Evolutionary conservation across 2,888 invertebrate species (phyloP).

Genomic region (Cerastoderma edule): DNA sequence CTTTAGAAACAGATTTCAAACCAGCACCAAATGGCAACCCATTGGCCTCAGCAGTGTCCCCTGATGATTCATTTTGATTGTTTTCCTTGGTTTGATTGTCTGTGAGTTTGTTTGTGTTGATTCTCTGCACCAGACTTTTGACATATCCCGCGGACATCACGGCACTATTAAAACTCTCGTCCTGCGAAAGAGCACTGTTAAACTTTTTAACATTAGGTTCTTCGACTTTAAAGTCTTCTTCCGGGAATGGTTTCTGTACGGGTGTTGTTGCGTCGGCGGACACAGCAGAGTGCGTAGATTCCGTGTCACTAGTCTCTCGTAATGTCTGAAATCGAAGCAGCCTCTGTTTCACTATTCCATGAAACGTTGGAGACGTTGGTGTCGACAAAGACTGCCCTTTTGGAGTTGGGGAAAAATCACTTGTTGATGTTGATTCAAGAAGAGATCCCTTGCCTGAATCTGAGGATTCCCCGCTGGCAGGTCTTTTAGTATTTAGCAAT

Average conservation of each 20-base stretch:
- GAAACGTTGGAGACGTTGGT: constrained; percentile 69
- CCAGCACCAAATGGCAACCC: background rate
- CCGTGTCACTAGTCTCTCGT: constrained; percentile 48
- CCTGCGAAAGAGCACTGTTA: constrained; percentile 48
- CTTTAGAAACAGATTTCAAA: constrained; percentile 24
- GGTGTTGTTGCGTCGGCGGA: constrained; percentile 22
- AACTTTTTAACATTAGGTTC: constrained; percentile 46
- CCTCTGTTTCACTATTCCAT: constrained; percentile 71
- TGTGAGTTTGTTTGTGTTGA: constrained; percentile 55
- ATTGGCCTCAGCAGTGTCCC: constrained; percentile 18
- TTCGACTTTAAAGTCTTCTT: constrained; percentile 39
- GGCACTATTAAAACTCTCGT: constrained; percentile 64
- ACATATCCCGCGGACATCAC: constrained; percentile 72
- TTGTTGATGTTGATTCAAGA: constrained; percentile 57
- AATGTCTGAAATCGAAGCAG: constrained; percentile 67
- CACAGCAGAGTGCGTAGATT: constrained; percentile 33
- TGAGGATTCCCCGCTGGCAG: constrained; percentile 55
- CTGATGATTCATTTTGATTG: constrained; percentile 19
- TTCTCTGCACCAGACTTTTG: constrained; percentile 69
- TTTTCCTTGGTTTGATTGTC: constrained; percentile 18
- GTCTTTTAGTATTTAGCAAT: constrained; percentile 43
- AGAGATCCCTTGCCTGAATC: constrained; percentile 63
- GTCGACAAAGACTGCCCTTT: constrained; percentile 65
- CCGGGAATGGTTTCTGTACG: constrained; percentile 32
- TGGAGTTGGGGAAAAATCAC: constrained; percentile 59